Conservation (phyloP, 2,113 vertebrate species). For the Pristiophorus japonicus region DNA sequence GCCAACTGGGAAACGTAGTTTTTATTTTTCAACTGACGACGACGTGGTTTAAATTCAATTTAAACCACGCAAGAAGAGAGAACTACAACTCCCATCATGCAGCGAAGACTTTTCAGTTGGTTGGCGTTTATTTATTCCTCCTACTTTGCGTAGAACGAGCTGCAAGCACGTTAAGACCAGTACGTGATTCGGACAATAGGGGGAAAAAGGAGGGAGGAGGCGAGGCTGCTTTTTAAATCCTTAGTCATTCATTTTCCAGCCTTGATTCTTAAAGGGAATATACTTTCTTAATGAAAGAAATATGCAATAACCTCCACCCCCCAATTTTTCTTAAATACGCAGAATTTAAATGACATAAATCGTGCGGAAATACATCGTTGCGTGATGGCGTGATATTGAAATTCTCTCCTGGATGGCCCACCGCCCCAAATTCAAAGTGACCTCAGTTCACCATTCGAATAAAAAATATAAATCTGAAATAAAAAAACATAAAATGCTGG, state of each 20-base stretch:
- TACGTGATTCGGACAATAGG: conserved; percentile 20
- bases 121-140: background rate
- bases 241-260: background rate
- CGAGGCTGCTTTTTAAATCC: background rate
- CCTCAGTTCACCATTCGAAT: background rate
- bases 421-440: background rate
- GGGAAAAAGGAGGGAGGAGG: background rate
- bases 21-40: background rate
- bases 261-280: background rate
- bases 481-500: background rate
- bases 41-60: background rate
- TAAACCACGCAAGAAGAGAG: background rate
- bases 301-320: background rate
- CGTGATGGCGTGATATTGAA: background rate
- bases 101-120: background rate
- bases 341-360: background rate
- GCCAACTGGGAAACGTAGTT: background rate
- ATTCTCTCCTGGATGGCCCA: background rate
- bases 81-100: conserved; percentile 15
- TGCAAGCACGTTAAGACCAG: background rate
- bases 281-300: background rate
- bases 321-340: background rate
- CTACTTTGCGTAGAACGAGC: background rate
- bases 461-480: background rate
- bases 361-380: background rate